Percentiles rank a stretch among this genome's conserved stretches.
phyloP scores from a whole-genome alignment of 2,797 vertebrate species.

The Fistularia tabacaria region DNA sequence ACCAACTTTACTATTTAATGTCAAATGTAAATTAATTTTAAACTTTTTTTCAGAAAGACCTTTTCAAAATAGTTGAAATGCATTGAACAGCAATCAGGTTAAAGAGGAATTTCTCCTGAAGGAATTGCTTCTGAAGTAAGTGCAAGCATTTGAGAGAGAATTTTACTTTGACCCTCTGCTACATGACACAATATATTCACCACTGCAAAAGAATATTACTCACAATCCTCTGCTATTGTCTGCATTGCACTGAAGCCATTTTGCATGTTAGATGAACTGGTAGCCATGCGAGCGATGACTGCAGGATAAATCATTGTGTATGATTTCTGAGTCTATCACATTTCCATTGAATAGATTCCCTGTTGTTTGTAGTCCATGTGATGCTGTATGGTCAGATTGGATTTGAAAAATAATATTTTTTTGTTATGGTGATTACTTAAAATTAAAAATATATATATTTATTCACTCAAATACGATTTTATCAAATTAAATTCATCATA shows the following conservation, averaged over 20 bases:
- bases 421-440: no score
- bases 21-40: no score
- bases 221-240: conserved; percentile 57
- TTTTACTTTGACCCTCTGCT: conserved; percentile 66
- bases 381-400: conserved; percentile 43
- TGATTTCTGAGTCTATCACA: conserved; percentile 40
- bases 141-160: conserved; percentile 71
- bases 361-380: conserved; percentile 39
- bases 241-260: conserved; percentile 56
- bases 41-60: no score
- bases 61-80: conserved; percentile 47
- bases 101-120: conserved; percentile 36
- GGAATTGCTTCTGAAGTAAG: conserved; percentile 76
- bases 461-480: no score
- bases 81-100: background rate
- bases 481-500: no score
- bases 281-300: conserved; percentile 56
- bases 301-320: conserved; percentile 53
- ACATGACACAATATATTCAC: conserved; percentile 71
- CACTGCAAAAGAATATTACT: conserved; percentile 55
- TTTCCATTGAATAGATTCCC: conserved; percentile 38
- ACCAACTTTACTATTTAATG: no score
- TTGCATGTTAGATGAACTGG: conserved; percentile 61
- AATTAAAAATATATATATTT: no score
- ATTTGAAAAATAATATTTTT: conserved; percentile 11